Conservation (phyloP, 2,888 invertebrate genomes). For the Fabriciana adippe region DNA sequence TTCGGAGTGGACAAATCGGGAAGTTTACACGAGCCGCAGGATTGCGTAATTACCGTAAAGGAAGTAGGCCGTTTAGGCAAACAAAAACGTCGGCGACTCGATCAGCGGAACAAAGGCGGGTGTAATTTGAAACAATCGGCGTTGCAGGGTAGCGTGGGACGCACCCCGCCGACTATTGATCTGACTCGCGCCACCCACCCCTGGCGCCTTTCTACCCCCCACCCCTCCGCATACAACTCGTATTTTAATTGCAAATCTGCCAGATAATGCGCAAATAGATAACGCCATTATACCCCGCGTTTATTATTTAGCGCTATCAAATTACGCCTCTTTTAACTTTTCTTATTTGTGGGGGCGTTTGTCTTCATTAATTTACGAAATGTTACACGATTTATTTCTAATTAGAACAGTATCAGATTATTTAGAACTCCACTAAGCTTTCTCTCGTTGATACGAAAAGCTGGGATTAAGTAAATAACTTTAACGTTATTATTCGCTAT, state of each 20-base stretch:
- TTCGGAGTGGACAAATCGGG: constrained; percentile 54
- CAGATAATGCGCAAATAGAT: constrained; percentile 82
- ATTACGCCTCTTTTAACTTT: constrained; percentile 42
- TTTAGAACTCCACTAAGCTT: neutral
- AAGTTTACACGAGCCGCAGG: constrained; percentile 68
- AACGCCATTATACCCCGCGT: constrained; percentile 77
- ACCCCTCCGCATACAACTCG: constrained; percentile 66
- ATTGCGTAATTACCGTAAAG: constrained; percentile 79
- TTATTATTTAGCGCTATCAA: constrained; percentile 75
- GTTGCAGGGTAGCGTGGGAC: constrained; percentile 73
- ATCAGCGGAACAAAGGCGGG: constrained; percentile 79
- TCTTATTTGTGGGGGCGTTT: constrained; percentile 19
- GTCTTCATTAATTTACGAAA: constrained; percentile 1
- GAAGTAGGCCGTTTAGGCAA: constrained; percentile 77
- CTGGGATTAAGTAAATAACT: neutral
- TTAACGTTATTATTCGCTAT: neutral
- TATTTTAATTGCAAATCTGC: constrained; percentile 83
- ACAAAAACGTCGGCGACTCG: constrained; percentile 78
- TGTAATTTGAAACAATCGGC: constrained; percentile 82
- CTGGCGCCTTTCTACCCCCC: constrained; percentile 49
- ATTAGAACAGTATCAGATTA: constrained; percentile 3
- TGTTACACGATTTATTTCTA: constrained; percentile 8
- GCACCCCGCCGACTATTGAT: constrained; percentile 80
- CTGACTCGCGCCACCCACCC: constrained; percentile 55
- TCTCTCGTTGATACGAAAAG: constrained; percentile 10